phyloP scores from a whole-genome alignment of 2,888 invertebrate species.

The Carpatolechia fugitivella region DNA sequence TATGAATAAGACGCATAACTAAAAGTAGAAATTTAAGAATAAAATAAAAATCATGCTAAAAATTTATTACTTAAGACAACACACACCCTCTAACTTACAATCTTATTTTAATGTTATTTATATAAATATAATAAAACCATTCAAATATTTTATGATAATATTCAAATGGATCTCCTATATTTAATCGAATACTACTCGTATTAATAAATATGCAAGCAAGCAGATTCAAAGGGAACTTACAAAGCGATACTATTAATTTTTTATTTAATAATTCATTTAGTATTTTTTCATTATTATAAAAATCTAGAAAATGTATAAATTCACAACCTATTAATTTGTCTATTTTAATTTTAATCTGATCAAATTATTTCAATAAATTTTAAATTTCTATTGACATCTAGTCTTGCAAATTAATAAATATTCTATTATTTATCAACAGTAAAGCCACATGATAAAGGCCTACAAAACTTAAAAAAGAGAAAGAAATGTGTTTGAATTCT shows the following conservation, averaged over 20 bases:
- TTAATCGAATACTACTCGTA: neutral
- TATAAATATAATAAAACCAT: no score
- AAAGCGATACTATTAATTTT: conserved; percentile 37
- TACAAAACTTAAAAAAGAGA: conserved; percentile 29
- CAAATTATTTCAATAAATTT: conserved; percentile 2
- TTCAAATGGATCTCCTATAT: neutral
- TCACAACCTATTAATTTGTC: conserved; percentile 78
- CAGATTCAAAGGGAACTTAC: conserved; percentile 40
- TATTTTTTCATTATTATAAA: conserved; percentile 63
- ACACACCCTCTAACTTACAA: no score
- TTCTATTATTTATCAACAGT: neutral
- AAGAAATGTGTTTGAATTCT: neutral
- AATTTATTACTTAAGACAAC: no score
- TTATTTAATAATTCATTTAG: conserved; percentile 36
- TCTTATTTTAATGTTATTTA: no score
- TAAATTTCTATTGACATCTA: neutral
- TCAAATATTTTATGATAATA: no score
- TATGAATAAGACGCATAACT: no score
- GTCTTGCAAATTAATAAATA: neutral
- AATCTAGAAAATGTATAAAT: conserved; percentile 78
- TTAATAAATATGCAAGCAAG: conserved; percentile 45
- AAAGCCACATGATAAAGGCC: conserved; percentile 44
- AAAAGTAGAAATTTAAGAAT: no score
- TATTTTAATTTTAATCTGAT: conserved; percentile 41
- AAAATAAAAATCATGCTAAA: no score